Percentiles rank a stretch among this genome's conserved stretches.
These are phyloP conservation scores for Cosmopolites sordidus DNA, from an alignment of 2,888 invertebrate species.

Conservation along the genomic window DNA sequence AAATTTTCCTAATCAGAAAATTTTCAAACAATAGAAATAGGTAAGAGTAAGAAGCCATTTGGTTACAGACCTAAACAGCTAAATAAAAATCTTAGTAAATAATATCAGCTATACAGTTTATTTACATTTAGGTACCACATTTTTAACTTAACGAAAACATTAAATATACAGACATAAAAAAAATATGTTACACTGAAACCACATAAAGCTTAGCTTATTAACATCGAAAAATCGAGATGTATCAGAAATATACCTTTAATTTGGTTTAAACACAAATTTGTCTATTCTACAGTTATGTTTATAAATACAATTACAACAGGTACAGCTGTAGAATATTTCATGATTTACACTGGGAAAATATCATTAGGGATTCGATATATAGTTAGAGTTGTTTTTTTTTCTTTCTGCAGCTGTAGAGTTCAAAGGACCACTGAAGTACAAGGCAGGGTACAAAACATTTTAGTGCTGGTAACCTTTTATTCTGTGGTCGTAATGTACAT, in stretches of 20 bases:
- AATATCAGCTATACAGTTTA: constrained; percentile 23
- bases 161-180: constrained; percentile 20
- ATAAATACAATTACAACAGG: neutral
- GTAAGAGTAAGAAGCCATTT: too few species aligned
- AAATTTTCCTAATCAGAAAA: too few species aligned
- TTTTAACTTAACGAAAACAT: constrained; percentile 14
- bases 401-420: neutral
- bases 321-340: neutral
- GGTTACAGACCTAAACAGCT: too few species aligned
- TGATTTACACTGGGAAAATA: too few species aligned
- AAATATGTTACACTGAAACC: constrained; percentile 18
- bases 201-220: constrained; percentile 16
- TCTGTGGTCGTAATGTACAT: too few species aligned
- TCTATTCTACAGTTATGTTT: constrained; percentile 14
- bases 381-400: too few species aligned
- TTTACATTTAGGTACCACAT: constrained; percentile 16
- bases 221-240: constrained; percentile 18
- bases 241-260: constrained; percentile 16
- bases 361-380: too few species aligned
- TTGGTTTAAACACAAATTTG: constrained; percentile 14
- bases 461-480: too few species aligned
- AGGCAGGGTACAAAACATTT: too few species aligned
- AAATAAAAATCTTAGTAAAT: neutral
- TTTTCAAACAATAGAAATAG: too few species aligned
- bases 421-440: too few species aligned